A percentile compares a stretch with the other conserved stretches of the same genome.
Evolutionary conservation across 2,888 invertebrate species (phyloP).

Genomic region (Hemithea aestivaria): DNA sequence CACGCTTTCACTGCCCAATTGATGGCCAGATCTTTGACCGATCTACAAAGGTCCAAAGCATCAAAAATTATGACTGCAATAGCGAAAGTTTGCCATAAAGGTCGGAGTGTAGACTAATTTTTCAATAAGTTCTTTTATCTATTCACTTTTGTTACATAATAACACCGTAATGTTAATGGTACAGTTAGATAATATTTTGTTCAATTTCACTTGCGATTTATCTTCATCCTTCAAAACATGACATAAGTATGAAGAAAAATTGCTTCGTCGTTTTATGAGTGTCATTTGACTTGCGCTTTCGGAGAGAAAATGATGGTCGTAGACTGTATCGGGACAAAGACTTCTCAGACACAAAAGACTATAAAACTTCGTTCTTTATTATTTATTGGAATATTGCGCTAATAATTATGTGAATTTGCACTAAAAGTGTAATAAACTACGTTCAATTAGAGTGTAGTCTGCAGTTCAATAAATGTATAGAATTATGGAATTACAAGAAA

Average conservation of each 20-base stretch:
- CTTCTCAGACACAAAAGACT: too few species aligned
- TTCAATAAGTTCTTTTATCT: slow-evolving; percentile 42
- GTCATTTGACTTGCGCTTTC: too few species aligned
- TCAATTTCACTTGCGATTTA: slow-evolving; percentile 34
- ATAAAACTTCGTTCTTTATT: too few species aligned
- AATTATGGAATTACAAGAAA: too few species aligned
- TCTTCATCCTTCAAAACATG: slow-evolving; percentile 22
- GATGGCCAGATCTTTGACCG: slow-evolving; percentile 31
- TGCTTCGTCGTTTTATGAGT: too few species aligned
- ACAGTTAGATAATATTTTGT: slow-evolving; percentile 29
- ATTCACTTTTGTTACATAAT: slow-evolving; percentile 40
- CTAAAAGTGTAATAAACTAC: too few species aligned
- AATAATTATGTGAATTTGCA: too few species aligned
- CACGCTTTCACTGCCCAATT: slow-evolving; percentile 64
- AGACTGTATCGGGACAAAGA: too few species aligned
- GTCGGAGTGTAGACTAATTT: slow-evolving; percentile 44
- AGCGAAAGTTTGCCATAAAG: slow-evolving; percentile 52
- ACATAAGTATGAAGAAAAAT: slow-evolving; percentile 9
- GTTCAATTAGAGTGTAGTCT: too few species aligned
- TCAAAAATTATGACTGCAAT: slow-evolving; percentile 37
- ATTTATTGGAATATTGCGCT: too few species aligned
- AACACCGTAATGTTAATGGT: slow-evolving; percentile 26
- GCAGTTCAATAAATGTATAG: too few species aligned
- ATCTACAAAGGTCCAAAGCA: not conserved
- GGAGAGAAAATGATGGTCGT: too few species aligned